phyloP scores from a whole-genome alignment of 1,140 invertebrate genomes.

The Dinoponera quadriceps region DNA sequence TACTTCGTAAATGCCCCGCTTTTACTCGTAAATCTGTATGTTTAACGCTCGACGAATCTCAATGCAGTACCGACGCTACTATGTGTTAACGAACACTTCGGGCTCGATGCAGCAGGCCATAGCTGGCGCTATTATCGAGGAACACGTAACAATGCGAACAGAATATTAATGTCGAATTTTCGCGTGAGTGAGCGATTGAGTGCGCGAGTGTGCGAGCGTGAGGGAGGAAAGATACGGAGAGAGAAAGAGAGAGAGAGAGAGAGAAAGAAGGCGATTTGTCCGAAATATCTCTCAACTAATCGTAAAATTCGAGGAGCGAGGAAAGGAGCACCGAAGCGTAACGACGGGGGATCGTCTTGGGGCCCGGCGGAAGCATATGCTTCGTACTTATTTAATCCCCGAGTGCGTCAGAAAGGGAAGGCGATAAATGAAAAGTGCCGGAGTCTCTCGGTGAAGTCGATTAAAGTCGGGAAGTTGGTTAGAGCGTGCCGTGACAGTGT shows the following conservation, averaged over 20 bases:
- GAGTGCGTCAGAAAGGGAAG: not conserved
- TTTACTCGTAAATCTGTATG: conserved; percentile 41
- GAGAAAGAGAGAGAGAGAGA: not conserved
- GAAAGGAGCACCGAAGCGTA: conserved; percentile 4
- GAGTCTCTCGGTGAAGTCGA: conserved; percentile 48
- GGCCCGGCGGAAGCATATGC: conserved; percentile 22
- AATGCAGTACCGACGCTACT: conserved; percentile 18
- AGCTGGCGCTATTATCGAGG: conserved; percentile 26
- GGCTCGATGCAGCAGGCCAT: conserved; percentile 19
- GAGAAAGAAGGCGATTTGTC: not conserved
- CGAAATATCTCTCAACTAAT: conserved; percentile 39
- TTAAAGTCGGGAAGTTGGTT: conserved; percentile 72
- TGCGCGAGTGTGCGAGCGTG: too few species aligned
- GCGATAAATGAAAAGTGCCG: conserved; percentile 3
- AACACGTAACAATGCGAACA: conserved; percentile 35
- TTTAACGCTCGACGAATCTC: conserved; percentile 39
- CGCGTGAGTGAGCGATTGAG: too few species aligned
- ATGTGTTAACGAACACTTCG: conserved; percentile 30
- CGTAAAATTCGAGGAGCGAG: conserved; percentile 30
- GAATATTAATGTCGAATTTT: conserved; percentile 46
- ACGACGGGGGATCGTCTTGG: not conserved
- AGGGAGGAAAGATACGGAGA: not conserved
- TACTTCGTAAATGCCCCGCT: conserved; percentile 30
- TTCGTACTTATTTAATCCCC: conserved; percentile 7
- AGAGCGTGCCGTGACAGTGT: conserved; percentile 60